Conservation (phyloP, 2,113 vertebrate species). For the Solenodon paradoxus region DNA sequence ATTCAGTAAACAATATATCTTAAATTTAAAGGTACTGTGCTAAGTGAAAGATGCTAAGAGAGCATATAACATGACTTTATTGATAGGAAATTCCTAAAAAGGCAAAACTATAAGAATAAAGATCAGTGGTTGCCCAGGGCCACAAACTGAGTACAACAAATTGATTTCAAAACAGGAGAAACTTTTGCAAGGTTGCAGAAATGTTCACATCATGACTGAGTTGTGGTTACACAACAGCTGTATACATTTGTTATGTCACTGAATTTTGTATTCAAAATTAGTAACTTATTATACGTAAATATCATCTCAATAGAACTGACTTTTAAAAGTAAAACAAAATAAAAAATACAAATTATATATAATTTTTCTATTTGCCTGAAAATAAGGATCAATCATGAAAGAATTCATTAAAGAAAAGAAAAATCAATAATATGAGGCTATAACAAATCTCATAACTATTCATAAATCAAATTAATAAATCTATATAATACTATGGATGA, state of each 20-base stretch:
- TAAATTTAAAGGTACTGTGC: background rate
- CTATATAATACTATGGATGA: background rate
- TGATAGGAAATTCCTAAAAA: background rate
- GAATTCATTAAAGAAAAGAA: background rate
- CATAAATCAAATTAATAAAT: background rate
- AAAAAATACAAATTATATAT: background rate
- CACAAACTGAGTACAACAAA: background rate
- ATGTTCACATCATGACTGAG: background rate
- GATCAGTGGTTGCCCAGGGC: background rate
- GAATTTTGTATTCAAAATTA: background rate
- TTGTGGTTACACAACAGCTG: background rate
- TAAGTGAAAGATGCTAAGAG: conserved; percentile 16
- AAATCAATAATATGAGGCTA: background rate
- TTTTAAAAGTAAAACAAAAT: background rate
- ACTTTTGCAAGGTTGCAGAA: background rate
- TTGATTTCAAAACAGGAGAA: background rate
- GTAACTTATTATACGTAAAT: background rate
- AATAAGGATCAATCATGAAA: background rate
- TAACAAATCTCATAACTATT: background rate
- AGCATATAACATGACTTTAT: background rate
- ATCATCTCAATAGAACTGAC: background rate
- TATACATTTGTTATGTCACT: background rate
- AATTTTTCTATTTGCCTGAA: conserved; percentile 1
- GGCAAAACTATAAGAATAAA: background rate
- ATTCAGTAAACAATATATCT: background rate